These are phyloP conservation scores for Seira ritae DNA, from an alignment of 2,888 invertebrate genomes.

Conservation along the genomic window DNA sequence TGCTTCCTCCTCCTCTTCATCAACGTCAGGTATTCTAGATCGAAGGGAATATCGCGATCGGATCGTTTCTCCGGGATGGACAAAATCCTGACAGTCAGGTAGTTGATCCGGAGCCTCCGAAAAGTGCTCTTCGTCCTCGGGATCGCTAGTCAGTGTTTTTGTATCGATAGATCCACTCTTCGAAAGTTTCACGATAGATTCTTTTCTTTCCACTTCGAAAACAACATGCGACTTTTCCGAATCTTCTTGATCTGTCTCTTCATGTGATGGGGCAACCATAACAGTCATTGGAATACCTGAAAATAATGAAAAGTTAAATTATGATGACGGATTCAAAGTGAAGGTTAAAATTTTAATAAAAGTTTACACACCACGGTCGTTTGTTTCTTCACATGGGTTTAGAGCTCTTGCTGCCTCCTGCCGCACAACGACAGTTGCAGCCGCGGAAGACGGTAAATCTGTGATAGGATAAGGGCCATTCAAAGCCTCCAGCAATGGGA, in stretches of 20 bases:
- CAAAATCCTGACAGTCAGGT: slow-evolving; percentile 70
- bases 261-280: slow-evolving; percentile 69
- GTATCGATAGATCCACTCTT: slow-evolving; percentile 63
- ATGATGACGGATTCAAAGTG: too few relatives aligned
- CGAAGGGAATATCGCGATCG: slow-evolving; percentile 40
- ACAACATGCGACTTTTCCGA: slow-evolving; percentile 55
- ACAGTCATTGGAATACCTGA: slow-evolving; percentile 73
- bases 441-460: slow-evolving; percentile 65
- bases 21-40: slow-evolving; percentile 43
- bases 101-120: slow-evolving; percentile 68
- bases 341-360: too few relatives aligned
- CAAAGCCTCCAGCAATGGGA: slow-evolving; percentile 95
- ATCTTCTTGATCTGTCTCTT: slow-evolving; percentile 47
- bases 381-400: slow-evolving; percentile 65
- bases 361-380: too few relatives aligned
- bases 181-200: slow-evolving; percentile 57
- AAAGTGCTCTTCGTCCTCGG: slow-evolving; percentile 71
- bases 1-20: slow-evolving; percentile 62
- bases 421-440: slow-evolving; percentile 58
- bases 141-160: slow-evolving; percentile 67
- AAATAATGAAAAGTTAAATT: too few relatives aligned
- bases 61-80: slow-evolving; percentile 49
- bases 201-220: slow-evolving; percentile 54
- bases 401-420: slow-evolving; percentile 70
- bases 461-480: slow-evolving; percentile 87